Percentiles rank a stretch among this genome's conserved stretches.
Conservation (phyloP, 2,888 invertebrate genomes). For the Catotricha subobsoleta region DNA sequence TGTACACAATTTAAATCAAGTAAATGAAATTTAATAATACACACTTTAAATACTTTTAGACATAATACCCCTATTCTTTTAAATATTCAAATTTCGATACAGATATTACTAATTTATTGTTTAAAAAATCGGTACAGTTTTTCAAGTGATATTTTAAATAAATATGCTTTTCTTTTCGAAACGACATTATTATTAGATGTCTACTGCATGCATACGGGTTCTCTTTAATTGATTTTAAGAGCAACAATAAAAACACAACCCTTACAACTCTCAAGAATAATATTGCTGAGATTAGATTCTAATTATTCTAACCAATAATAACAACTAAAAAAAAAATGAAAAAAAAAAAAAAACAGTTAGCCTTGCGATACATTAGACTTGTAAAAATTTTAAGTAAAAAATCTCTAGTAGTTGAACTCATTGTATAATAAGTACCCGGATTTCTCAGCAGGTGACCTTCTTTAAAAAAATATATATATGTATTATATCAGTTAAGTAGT, state of each 20-base stretch:
- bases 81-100: too few relatives aligned
- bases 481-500: too few relatives aligned
- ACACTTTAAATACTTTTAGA: too few relatives aligned
- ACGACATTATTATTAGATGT: background rate
- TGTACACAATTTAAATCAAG: too few relatives aligned
- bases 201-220: slow-evolving; percentile 1
- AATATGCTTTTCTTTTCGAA: too few relatives aligned
- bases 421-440: slow-evolving; percentile 8
- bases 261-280: background rate
- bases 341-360: background rate
- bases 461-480: slow-evolving; percentile 3
- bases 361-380: too few relatives aligned
- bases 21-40: too few relatives aligned
- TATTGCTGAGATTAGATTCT: background rate
- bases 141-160: slow-evolving; percentile 4
- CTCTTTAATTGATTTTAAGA: slow-evolving; percentile 2
- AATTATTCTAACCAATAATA: background rate
- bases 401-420: too few relatives aligned
- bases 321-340: background rate
- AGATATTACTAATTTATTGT: too few relatives aligned
- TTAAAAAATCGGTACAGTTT: too few relatives aligned
- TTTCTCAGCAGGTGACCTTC: slow-evolving; percentile 8
- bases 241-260: background rate
- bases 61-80: too few relatives aligned
- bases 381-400: too few relatives aligned